Conservation (phyloP, 2,888 invertebrate species). For the Caenorhabditis sp. region DNA sequence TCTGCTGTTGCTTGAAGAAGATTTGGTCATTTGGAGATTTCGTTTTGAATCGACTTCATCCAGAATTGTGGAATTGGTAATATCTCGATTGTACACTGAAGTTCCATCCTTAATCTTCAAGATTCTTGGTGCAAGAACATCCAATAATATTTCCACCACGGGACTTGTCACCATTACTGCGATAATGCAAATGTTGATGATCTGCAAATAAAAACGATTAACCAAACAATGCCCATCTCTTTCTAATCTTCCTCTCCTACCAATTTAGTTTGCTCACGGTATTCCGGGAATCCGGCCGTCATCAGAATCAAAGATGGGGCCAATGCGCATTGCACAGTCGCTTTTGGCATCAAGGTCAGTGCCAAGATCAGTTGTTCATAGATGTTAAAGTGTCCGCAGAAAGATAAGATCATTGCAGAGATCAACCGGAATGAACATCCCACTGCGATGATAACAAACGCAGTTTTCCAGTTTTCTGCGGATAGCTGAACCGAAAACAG, state of each 20-base stretch:
- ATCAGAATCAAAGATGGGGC: slow-evolving; percentile 57
- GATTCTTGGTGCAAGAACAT: slow-evolving; percentile 55
- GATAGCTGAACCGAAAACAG: slow-evolving; percentile 43
- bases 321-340: slow-evolving; percentile 70
- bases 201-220: slow-evolving; percentile 58
- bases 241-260: slow-evolving; percentile 27
- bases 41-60: slow-evolving; percentile 41
- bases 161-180: slow-evolving; percentile 65
- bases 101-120: slow-evolving; percentile 47
- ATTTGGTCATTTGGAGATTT: slow-evolving; percentile 17
- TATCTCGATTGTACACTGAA: slow-evolving; percentile 41
- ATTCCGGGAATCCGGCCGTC: slow-evolving; percentile 60
- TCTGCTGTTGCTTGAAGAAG: slow-evolving; percentile 27
- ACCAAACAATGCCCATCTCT: slow-evolving; percentile 8
- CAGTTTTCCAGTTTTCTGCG: slow-evolving; percentile 38
- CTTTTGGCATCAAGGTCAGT: slow-evolving; percentile 64
- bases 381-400: slow-evolving; percentile 55
- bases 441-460: slow-evolving; percentile 44
- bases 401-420: slow-evolving; percentile 57
- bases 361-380: slow-evolving; percentile 66
- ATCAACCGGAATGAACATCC: slow-evolving; percentile 52
- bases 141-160: slow-evolving; percentile 57
- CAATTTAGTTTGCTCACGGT: slow-evolving; percentile 53
- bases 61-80: slow-evolving; percentile 44
- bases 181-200: slow-evolving; percentile 64